Base-by-base conservation (phyloP, 2,113 vertebrate genomes). In the Thalassarche chlororhynchos region DNA sequence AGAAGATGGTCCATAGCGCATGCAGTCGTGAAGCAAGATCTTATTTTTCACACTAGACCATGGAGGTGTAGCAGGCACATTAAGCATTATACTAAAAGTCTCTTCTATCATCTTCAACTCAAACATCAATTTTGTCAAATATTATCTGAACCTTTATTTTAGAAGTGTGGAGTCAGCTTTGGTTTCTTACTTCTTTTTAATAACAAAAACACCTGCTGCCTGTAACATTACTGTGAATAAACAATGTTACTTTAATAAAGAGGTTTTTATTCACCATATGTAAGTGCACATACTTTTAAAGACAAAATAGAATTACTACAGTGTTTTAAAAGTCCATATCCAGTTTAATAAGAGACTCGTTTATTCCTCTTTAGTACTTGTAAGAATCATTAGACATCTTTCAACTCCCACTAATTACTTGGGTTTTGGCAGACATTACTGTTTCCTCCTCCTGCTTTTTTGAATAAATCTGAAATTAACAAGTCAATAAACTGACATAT, bases 331-430 rank as follows among this genome's bases (percentile, higher is more conserved):
- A 85, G 84, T 92, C 82, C 77, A 86, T 75, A 93, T 84, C 19
- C 61, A 93, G 28, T 54, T 95, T 83, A 91, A 76, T 90, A 86
- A 87, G 84, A 87, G 47, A 89, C 74, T 68, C 66, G 77, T 80
- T 96, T 94, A 96, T 91, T 91, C 79, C 74, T 95, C 84, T 96
- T 79, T 70, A 95, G 87, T 69, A 87, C 94, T 96, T 90, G 62
- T 6, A 95, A 94, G 87, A 94, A 90, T 94, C 91, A 93, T 95
- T 96, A 97, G 58, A 77, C 89, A 95, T 91, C 75, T 95, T 95
- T 79, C 83, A 85, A 96, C 89, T 96, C 93, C 94, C 87, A 96
- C 93, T 96, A 91, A 97, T 96, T 91, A 94, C 89, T 97, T 91
- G 58, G 75, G 0, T 62, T 96, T 96, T 97, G 95, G 96, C 97